Percentiles rank a stretch among this genome's conserved stretches.
Evolutionary conservation across 2,113 vertebrate species (phyloP).

Genomic region (Lipophrys pholis): DNA sequence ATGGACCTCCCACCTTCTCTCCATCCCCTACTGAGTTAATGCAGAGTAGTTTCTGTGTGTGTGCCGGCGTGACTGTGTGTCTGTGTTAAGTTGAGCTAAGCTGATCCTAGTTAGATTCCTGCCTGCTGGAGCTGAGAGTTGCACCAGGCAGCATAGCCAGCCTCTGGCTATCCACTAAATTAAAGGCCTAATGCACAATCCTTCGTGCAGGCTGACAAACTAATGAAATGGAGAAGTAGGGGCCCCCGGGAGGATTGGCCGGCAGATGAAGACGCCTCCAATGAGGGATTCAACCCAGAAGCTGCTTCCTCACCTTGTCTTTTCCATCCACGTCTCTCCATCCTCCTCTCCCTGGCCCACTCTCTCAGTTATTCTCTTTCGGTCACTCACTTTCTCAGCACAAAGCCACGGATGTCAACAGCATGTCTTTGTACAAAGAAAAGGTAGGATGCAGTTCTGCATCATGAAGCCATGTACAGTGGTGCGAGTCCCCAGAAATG

Average conservation of each 20-base stretch:
- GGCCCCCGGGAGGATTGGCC: constrained; percentile 82
- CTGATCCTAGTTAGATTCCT: constrained; percentile 87
- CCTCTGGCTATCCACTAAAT: constrained; percentile 92
- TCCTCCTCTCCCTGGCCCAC: constrained; percentile 32
- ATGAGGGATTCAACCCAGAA: constrained; percentile 80
- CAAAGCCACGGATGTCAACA: constrained; percentile 51
- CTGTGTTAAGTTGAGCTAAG: constrained; percentile 76
- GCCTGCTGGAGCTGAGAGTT: constrained; percentile 82
- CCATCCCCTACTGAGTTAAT: constrained; percentile 42
- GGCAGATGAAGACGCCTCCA: constrained; percentile 86
- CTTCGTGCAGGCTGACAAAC: constrained; percentile 88
- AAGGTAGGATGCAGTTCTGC: constrained; percentile 28
- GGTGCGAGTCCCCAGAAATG: constrained; percentile 30
- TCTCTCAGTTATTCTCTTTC: constrained; percentile 52
- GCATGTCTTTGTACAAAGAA: constrained; percentile 40
- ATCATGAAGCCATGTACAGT: constrained; percentile 8
- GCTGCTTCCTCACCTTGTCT: constrained; percentile 74
- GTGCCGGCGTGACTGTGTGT: background rate
- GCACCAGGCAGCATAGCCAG: constrained; percentile 83
- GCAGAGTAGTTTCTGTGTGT: constrained; percentile 17
- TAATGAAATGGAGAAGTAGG: constrained; percentile 90
- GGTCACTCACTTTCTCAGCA: constrained; percentile 28
- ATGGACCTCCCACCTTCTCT: constrained; percentile 33
- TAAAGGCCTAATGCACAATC: constrained; percentile 92
- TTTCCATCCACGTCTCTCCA: constrained; percentile 60